Evolutionary conservation across 2,113 vertebrate genomes (phyloP).

Genomic region (Aepyceros melampus): DNA sequence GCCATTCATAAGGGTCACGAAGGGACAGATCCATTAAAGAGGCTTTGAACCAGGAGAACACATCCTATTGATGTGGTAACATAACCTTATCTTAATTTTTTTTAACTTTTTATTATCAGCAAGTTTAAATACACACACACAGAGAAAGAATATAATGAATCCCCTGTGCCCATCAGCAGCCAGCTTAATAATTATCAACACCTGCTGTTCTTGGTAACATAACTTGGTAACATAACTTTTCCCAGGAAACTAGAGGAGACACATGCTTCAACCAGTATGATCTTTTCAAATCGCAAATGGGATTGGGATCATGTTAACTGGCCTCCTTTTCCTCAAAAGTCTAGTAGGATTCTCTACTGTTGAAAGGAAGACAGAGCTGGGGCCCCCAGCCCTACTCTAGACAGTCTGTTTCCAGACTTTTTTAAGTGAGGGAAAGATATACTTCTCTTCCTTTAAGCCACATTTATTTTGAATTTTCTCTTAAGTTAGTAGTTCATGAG

Average conservation of each 20-base stretch:
- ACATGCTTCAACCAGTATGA: background rate
- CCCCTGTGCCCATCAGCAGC: background rate
- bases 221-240: background rate
- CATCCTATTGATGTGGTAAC: background rate
- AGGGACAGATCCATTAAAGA: background rate
- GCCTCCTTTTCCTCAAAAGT: background rate
- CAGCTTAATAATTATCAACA: background rate
- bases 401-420: background rate
- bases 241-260: background rate
- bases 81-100: background rate
- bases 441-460: background rate
- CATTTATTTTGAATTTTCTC: background rate
- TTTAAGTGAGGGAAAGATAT: background rate
- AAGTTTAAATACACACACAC: background rate
- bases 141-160: background rate
- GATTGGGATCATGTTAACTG: rapidly evolving
- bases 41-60: background rate
- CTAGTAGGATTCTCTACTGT: background rate
- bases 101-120: background rate
- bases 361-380: background rate
- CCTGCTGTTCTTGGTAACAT: background rate
- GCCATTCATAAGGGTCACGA: background rate
- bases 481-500: background rate
- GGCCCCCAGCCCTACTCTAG: background rate
- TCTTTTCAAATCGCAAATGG: background rate